phyloP scores from a whole-genome alignment of 2,113 vertebrate genomes.

The Cromileptes altivelis region DNA sequence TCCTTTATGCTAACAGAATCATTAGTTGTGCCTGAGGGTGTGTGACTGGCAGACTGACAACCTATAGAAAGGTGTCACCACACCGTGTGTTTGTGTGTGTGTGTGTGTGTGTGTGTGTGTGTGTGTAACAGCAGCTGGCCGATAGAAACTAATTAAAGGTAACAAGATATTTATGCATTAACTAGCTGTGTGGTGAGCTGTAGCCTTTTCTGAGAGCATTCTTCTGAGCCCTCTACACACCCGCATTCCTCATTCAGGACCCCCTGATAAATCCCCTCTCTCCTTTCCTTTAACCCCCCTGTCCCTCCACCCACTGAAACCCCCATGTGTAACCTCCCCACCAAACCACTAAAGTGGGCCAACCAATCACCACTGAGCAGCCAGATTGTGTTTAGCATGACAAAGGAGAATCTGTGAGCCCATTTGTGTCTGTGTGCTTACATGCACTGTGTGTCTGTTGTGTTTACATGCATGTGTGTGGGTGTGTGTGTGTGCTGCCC shows the following conservation, averaged over 20 bases:
- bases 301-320: slow-evolving; percentile 14
- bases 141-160: slow-evolving; percentile 50
- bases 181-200: not conserved
- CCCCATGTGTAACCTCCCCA: slow-evolving; percentile 18
- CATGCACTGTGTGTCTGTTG: slow-evolving; percentile 14
- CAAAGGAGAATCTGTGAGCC: slow-evolving; percentile 74
- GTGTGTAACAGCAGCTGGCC: slow-evolving; percentile 65
- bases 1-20: slow-evolving; percentile 40
- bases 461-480: slow-evolving; percentile 22
- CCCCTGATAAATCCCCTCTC: slow-evolving; percentile 70
- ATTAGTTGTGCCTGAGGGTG: slow-evolving; percentile 40
- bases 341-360: slow-evolving; percentile 66
- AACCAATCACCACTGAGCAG: slow-evolving; percentile 70
- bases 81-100: slow-evolving; percentile 13
- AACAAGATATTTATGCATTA: slow-evolving; percentile 59
- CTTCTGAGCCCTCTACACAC: slow-evolving; percentile 64
- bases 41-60: slow-evolving; percentile 27
- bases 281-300: slow-evolving; percentile 44
- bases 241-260: slow-evolving; percentile 66
- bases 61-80: slow-evolving; percentile 7
- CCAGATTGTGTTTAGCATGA: slow-evolving; percentile 81
- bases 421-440: slow-evolving; percentile 52
- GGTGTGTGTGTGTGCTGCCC: slow-evolving; percentile 44
- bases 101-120: slow-evolving; percentile 13
- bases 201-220: slow-evolving; percentile 49